Evolutionary conservation across 2,888 invertebrate species (phyloP), one percentile per base, ranked within the genome.

Genomic region (Nymphalis urticae): DNA sequence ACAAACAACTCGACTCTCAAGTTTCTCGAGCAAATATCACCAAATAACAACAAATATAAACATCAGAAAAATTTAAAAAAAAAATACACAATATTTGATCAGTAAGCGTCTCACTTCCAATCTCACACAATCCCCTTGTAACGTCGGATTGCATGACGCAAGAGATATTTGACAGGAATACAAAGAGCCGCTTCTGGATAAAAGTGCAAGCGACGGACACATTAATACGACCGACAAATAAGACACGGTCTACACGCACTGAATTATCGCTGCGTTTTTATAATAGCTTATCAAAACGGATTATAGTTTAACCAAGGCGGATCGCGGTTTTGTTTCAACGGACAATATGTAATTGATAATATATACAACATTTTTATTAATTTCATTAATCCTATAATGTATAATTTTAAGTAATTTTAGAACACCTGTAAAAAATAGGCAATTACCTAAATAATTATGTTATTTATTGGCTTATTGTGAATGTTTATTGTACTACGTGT

Each of bases 81-180:
- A 51, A 50, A 27, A 21, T 60, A 71, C 53, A 62, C 47, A 67
- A 69, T 63, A 66, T 68, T 73, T 66, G 65, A 68, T 68, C 27
- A 62, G 56, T 59, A 68, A 72, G 67, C 72, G 71, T 66, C 66
- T 70, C 66, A 63, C 48, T 66, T 63, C 21, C 36, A 48, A 62
- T 64, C 63, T 58, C 58, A 42, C 42, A 36, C 66, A 62, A 32
- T 42, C 61, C 73, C 69, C 67, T 36, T 53, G 60, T 64, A 70
- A 65, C 62, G 68, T 72, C 62, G 64, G 68, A 69, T 13, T 64
- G 70, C 66, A 73, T 74, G 61, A 62, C 74, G 77, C 75, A 75
- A 73, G 47, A 56, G 48, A 66, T 48, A 47, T 66, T 56, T 60
- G 53, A 68, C 63, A 32, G 16, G 53, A 17, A n/a, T 36, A 64